Conservation (phyloP, 2,797 vertebrate species). For the Amblyopsis hoosieri region DNA sequence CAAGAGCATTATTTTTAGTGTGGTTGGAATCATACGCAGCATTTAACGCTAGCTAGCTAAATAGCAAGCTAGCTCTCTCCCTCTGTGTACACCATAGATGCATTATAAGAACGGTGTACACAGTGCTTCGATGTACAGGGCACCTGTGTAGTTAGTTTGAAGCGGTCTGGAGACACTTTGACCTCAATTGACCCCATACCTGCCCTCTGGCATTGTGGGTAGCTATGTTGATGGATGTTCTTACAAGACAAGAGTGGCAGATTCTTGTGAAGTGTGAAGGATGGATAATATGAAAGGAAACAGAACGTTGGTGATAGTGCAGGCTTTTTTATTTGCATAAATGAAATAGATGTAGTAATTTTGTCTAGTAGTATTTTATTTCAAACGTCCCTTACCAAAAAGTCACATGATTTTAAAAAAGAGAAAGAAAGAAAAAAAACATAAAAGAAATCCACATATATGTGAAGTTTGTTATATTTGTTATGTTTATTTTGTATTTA, state of each 20-base stretch:
- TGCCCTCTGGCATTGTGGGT: slow-evolving; percentile 58
- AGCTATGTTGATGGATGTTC: slow-evolving; percentile 60
- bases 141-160: slow-evolving; percentile 48
- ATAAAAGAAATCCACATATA: too few species aligned
- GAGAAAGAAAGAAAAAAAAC: too few species aligned
- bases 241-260: slow-evolving; percentile 51
- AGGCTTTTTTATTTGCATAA: too few species aligned
- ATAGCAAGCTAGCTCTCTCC: not conserved
- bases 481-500: too few species aligned
- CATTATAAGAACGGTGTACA: not conserved
- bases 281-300: slow-evolving; percentile 19
- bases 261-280: slow-evolving; percentile 24
- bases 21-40: not conserved
- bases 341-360: too few species aligned
- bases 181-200: slow-evolving; percentile 13
- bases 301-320: too few species aligned
- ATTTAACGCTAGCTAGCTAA: not conserved
- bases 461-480: too few species aligned
- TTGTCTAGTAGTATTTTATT: too few species aligned
- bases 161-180: slow-evolving; percentile 24
- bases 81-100: slow-evolving; percentile 17
- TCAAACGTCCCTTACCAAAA: too few species aligned
- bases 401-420: too few species aligned
- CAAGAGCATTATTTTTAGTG: too few species aligned
- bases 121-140: slow-evolving; percentile 12